phyloP scores from a whole-genome alignment of 1,140 invertebrate genomes.

The Heliconius congener region DNA sequence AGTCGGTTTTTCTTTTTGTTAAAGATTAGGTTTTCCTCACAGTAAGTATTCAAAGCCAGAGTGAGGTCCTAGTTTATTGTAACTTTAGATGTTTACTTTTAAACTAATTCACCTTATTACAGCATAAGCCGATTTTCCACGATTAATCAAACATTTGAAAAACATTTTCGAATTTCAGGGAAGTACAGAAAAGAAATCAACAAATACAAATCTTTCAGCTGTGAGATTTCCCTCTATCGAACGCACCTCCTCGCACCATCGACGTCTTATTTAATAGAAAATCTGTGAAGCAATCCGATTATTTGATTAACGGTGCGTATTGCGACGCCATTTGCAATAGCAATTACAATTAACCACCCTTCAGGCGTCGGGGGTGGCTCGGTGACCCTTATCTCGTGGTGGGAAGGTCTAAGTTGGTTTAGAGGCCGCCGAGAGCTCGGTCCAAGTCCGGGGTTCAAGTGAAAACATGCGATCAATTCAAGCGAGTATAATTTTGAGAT shows the following conservation, averaged over 20 bases:
- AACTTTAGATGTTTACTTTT: no score
- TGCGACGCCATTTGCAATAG: constrained; percentile 73
- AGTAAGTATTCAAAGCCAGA: no score
- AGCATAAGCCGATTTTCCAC: not conserved
- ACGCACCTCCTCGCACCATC: not conserved
- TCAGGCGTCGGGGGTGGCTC: constrained; percentile 25
- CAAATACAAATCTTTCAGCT: not conserved
- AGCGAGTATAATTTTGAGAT: constrained; percentile 66
- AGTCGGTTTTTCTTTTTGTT: no score
- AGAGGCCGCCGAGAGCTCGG: constrained; percentile 45
- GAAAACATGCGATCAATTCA: constrained; percentile 60
- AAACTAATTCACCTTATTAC: no score
- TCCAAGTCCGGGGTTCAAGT: constrained; percentile 51
- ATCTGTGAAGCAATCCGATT: constrained; percentile 46
- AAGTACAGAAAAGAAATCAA: not conserved
- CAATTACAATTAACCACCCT: constrained; percentile 65
- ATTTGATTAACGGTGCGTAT: constrained; percentile 64
- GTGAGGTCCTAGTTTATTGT: no score
- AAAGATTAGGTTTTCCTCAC: no score
- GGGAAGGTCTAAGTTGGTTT: constrained; percentile 41
- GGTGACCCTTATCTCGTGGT: constrained; percentile 31
- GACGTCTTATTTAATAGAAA: constrained; percentile 39
- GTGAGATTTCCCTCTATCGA: not conserved
- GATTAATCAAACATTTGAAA: no score
- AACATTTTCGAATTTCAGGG: no score